These are phyloP conservation scores for Danio rerio DNA, from an alignment of 2,113 vertebrate genomes.

Conservation along the genomic window DNA sequence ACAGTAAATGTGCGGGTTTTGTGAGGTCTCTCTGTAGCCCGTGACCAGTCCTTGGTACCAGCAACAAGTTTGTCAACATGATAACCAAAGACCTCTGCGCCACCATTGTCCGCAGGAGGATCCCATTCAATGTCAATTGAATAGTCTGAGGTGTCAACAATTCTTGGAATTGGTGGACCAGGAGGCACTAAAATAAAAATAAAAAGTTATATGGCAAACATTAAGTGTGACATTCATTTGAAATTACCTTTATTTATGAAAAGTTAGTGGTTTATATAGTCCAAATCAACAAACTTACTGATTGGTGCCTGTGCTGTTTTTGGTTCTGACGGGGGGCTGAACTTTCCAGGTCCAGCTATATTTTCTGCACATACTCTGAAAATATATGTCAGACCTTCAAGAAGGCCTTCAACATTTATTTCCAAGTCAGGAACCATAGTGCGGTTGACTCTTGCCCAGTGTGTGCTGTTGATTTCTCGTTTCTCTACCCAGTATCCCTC, in stretches of 20 bases:
- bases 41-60: constrained; percentile 93
- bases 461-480: constrained; percentile 94
- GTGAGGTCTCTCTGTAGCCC: constrained; percentile 88
- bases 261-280: neutral
- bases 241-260: neutral
- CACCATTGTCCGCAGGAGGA: constrained; percentile 88
- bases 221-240: neutral
- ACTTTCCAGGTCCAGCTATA: constrained; percentile 93
- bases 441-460: constrained; percentile 93
- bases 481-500: constrained; percentile 97
- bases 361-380: constrained; percentile 98
- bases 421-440: constrained; percentile 80
- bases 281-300: constrained; percentile 78
- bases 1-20: constrained; percentile 85
- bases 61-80: constrained; percentile 92
- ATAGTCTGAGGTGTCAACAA: constrained; percentile 84
- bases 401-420: constrained; percentile 85
- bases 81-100: constrained; percentile 92
- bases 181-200: constrained; percentile 82
- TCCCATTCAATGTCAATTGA: constrained; percentile 94
- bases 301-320: constrained; percentile 87
- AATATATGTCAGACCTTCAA: constrained; percentile 94
- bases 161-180: constrained; percentile 86
- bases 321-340: constrained; percentile 93
- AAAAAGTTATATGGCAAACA: constrained; percentile 21